phyloP scores from a whole-genome alignment of 2,888 invertebrate genomes.

The Pardosa pseudoannulata region DNA sequence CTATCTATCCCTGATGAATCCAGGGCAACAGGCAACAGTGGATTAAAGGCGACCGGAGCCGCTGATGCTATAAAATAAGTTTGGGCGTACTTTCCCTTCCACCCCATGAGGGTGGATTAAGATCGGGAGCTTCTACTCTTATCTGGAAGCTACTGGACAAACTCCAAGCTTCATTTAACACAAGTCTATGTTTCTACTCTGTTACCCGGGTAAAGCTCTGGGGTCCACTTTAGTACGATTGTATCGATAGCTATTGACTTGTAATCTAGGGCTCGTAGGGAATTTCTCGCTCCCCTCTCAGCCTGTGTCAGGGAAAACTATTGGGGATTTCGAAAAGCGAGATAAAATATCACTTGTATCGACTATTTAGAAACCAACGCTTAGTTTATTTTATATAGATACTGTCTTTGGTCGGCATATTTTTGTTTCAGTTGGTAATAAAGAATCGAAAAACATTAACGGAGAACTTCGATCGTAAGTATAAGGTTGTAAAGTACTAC shows the following conservation, averaged over 20 bases:
- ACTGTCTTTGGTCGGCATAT: too few species aligned
- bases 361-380: too few species aligned
- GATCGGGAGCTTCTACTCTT: neutral
- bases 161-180: slow-evolving; percentile 17
- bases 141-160: neutral
- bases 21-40: neutral
- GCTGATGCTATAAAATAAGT: neutral
- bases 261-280: slow-evolving; percentile 4
- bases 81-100: slow-evolving; percentile 1
- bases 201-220: slow-evolving; percentile 13
- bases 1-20: neutral
- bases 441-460: too few species aligned
- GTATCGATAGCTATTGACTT: slow-evolving; percentile 20
- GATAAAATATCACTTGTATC: neutral
- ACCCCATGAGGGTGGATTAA: slow-evolving; percentile 39
- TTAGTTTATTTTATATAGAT: too few species aligned
- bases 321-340: neutral
- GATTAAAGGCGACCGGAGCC: neutral
- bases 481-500: too few species aligned
- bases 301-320: neutral
- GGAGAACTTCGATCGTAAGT: too few species aligned
- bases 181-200: neutral
- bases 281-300: neutral
- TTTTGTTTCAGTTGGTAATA: too few species aligned
- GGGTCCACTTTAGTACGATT: slow-evolving; percentile 35